Evolutionary conservation across 2,888 invertebrate species (phyloP).

Genomic region (Temnothorax unifasciatus): DNA sequence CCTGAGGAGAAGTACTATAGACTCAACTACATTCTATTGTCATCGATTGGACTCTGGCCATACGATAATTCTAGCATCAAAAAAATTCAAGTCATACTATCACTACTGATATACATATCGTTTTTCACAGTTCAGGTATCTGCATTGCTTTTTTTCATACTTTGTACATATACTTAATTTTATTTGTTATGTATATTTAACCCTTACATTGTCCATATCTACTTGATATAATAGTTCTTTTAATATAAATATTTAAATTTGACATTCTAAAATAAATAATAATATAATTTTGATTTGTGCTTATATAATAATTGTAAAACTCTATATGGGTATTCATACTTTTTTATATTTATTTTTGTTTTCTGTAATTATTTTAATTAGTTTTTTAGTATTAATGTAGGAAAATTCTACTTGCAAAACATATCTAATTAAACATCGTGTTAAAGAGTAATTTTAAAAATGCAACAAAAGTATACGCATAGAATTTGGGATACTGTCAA

Average conservation of each 20-base stretch:
- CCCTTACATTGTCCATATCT: background rate
- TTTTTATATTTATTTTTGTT: background rate
- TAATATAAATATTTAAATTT: background rate
- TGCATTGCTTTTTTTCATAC: background rate
- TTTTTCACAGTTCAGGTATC: constrained; percentile 21
- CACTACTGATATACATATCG: background rate
- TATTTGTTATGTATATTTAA: background rate
- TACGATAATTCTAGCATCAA: constrained; percentile 16
- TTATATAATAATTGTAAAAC: background rate
- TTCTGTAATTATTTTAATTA: background rate
- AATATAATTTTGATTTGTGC: background rate
- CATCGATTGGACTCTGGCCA: constrained; percentile 49
- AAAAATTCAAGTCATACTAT: background rate
- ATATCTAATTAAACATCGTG: background rate
- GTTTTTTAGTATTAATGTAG: background rate
- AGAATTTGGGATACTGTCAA: background rate
- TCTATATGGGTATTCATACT: background rate
- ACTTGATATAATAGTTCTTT: background rate
- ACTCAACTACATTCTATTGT: constrained; percentile 39
- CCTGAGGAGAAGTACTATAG: constrained; percentile 24
- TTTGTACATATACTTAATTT: background rate
- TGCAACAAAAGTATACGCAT: background rate
- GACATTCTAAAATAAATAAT: background rate
- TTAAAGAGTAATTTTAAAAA: background rate
- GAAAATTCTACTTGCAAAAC: background rate